phyloP scores from a whole-genome alignment of 2,797 vertebrate species.

The Nannoperca obscura region DNA sequence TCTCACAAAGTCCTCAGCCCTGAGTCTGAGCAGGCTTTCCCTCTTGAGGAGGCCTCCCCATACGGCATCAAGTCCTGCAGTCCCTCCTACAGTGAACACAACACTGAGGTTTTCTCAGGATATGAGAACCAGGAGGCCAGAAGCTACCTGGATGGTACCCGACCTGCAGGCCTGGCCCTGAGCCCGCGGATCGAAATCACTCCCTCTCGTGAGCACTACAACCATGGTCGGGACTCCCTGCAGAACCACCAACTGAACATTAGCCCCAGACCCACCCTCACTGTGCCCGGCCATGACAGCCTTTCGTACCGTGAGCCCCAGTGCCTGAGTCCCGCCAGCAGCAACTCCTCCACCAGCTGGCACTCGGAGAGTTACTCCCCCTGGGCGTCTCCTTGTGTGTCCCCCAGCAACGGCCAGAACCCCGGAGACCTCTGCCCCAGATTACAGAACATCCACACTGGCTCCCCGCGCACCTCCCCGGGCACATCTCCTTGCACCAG shows the following conservation, averaged over 20 bases:
- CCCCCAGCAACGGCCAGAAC: slow-evolving; percentile 93
- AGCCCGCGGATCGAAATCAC: slow-evolving; percentile 99
- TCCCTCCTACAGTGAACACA: slow-evolving; percentile 85
- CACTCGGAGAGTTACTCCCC: slow-evolving; percentile 98
- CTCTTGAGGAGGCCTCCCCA: slow-evolving; percentile 87
- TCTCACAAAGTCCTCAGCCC: slow-evolving; percentile 92
- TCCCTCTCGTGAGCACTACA: slow-evolving; percentile 96
- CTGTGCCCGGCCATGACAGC: slow-evolving; percentile 93
- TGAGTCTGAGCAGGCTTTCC: slow-evolving; percentile 89
- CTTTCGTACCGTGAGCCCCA: slow-evolving; percentile 93
- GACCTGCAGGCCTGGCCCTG: slow-evolving; percentile 87
- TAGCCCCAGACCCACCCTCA: slow-evolving; percentile 93
- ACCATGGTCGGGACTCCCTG: slow-evolving; percentile 90
- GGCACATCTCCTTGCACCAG: slow-evolving; percentile 94
- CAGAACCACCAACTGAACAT: slow-evolving; percentile 90
- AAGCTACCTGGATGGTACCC: slow-evolving; percentile 88
- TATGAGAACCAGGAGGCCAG: slow-evolving; percentile 91
- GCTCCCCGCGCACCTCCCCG: slow-evolving; percentile 97
- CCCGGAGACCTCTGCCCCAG: slow-evolving; percentile 95
- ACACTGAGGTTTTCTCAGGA: slow-evolving; percentile 86
- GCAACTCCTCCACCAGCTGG: slow-evolving; percentile 99
- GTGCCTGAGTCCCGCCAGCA: slow-evolving; percentile 98
- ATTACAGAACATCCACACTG: slow-evolving; percentile 96
- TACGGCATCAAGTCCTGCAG: slow-evolving; percentile 92
- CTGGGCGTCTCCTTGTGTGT: slow-evolving; percentile 97